A percentile compares a stretch with the other conserved stretches of the same genome.
phyloP scores from a whole-genome alignment of 1,140 invertebrate genomes.

The Hyles euphorbiae region DNA sequence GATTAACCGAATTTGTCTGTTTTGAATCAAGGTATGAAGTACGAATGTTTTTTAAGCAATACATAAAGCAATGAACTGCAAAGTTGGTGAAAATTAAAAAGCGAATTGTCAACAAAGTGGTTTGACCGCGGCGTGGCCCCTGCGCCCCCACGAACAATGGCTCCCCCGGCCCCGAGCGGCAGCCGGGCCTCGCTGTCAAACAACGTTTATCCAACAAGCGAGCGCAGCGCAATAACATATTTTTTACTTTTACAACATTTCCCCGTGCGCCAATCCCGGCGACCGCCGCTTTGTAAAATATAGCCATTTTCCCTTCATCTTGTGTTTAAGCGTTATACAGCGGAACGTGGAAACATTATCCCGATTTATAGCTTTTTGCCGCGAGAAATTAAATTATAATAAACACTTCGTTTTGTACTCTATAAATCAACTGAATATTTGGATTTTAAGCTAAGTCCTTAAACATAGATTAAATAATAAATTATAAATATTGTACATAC shows the following conservation, averaged over 20 bases:
- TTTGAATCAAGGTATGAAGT: not conserved
- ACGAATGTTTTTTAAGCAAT: not conserved
- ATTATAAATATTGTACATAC: conserved; percentile 76
- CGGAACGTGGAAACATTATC: conserved; percentile 40
- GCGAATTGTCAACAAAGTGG: conserved; percentile 53
- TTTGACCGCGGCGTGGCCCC: conserved; percentile 24
- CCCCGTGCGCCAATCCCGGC: conserved; percentile 37
- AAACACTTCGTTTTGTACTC: not conserved
- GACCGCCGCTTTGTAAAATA: conserved; percentile 36
- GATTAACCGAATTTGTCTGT: too few relatives aligned
- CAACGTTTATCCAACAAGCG: conserved; percentile 58
- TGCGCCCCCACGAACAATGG: conserved; percentile 11
- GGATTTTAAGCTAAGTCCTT: not conserved
- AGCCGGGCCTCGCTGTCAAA: conserved; percentile 45
- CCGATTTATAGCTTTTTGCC: conserved; percentile 3
- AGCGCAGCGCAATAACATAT: conserved; percentile 49
- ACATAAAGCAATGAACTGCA: conserved; percentile 17
- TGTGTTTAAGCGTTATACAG: conserved; percentile 14
- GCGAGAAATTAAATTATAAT: conserved; percentile 1
- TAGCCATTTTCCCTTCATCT: conserved; percentile 35
- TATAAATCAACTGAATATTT: conserved; percentile 1
- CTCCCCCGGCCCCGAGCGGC: conserved; percentile 13
- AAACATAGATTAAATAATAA: conserved; percentile 9
- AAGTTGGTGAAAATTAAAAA: conserved; percentile 51
- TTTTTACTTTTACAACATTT: conserved; percentile 54